phyloP scores from a whole-genome alignment of 2,888 invertebrate species.

The Gryllus longicercus region DNA sequence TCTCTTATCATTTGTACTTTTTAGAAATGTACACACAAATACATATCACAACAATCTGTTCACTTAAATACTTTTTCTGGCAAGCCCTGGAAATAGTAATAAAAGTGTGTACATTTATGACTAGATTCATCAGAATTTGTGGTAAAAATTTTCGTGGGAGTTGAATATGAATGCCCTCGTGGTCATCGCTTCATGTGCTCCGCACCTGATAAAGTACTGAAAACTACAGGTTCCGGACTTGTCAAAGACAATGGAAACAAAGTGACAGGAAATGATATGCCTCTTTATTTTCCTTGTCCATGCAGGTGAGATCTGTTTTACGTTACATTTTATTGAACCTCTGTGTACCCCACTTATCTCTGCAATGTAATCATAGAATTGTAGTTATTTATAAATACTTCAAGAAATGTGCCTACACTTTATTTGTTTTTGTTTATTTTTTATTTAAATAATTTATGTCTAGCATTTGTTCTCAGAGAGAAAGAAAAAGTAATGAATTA shows the following conservation, averaged over 20 bases:
- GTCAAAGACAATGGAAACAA: constrained; percentile 79
- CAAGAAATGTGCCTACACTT: no score
- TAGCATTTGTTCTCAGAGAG: no score
- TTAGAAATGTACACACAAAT: background rate
- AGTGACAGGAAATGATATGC: constrained; percentile 85
- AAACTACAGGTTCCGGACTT: constrained; percentile 66
- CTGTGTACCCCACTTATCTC: no score
- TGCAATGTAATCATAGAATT: no score
- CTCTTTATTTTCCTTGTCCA: constrained; percentile 79
- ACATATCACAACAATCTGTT: background rate
- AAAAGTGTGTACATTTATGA: constrained; percentile 18
- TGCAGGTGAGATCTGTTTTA: constrained; percentile 58
- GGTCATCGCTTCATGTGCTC: constrained; percentile 96
- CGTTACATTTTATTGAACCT: no score
- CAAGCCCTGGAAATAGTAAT: background rate
- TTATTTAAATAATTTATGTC: no score
- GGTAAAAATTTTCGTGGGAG: constrained; percentile 89
- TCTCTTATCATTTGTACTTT: background rate
- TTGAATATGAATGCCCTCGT: constrained; percentile 95
- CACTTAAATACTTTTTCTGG: no score
- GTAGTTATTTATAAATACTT: no score
- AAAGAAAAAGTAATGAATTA: no score
- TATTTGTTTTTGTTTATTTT: no score
- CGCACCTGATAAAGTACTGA: constrained; percentile 76
- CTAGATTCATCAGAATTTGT: constrained; percentile 57